Evolutionary conservation across 2,113 vertebrate species (phyloP), one percentile per base, ranked within the genome.

Genomic region (Rhinoderma darwinii): DNA sequence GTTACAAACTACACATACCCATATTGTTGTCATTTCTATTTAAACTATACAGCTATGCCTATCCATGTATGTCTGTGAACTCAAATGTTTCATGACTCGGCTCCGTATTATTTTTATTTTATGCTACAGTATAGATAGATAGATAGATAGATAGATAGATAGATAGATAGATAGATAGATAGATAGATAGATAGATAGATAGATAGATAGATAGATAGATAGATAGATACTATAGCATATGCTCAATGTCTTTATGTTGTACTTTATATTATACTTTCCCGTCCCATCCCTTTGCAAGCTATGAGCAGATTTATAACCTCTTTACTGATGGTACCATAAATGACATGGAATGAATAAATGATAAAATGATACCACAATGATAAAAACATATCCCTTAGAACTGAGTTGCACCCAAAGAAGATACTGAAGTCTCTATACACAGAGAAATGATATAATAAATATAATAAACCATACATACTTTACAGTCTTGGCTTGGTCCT

Each of bases 241-340:
- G 66, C 22, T 37, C 7, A 22, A 39, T 63, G n/a, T 63, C 59
- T 63, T 14, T 63, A 30, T 63, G 59, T 27, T 63, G 22, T 63
- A 63, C 17, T 18, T 37, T 20, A 18, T 37, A 20, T 39, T 70
- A 20, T 39, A 70, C 32, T n/a, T n/a, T n/a, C n/a, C n/a, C n/a
- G n/a, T n/a, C n/a, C n/a, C n/a, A n/a, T n/a, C 35, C 39, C 66
- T 37, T 70, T 70, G 17, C 17, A 37, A 70, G 17, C 6, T 70
- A 70, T 37, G 32, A 70, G 39, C 15, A 70, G 66, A 70, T 70
- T 70, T 70, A 70, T 70, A 70, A 37, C 66, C 4, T 70, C 32
- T 37, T 37, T 9, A 37, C 66, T 70, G 2, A 5, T 22, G 17
- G 7, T 35, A 20, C 39, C 14, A 47, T 11, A 11, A 9, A 11